phyloP scores from a whole-genome alignment of 2,797 vertebrate genomes.

The Thripadectes ignobilis region DNA sequence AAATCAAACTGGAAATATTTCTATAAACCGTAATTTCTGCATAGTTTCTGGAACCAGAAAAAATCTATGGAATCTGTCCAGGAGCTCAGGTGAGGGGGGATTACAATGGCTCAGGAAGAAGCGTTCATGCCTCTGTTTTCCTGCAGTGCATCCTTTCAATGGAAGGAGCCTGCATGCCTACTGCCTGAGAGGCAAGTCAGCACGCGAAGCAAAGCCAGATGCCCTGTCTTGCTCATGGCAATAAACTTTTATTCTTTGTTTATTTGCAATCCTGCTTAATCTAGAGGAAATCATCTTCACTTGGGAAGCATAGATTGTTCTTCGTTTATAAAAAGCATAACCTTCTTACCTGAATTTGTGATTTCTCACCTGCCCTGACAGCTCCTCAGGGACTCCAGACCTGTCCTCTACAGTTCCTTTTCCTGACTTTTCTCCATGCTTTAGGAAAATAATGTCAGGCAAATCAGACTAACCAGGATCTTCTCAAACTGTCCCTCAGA shows the following conservation, averaged over 20 bases:
- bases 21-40: background rate
- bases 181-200: background rate
- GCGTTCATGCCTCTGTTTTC: background rate
- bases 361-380: background rate
- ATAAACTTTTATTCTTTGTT: background rate
- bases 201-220: background rate
- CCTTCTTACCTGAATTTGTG: background rate
- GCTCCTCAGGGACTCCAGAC: slow-evolving; percentile 17
- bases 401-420: background rate
- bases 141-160: background rate
- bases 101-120: background rate
- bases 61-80: background rate
- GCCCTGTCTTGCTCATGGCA: background rate
- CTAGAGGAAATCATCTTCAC: background rate
- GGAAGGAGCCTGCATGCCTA: background rate
- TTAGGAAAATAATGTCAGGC: background rate
- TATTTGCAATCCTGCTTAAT: background rate
- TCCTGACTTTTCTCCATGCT: background rate
- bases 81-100: background rate
- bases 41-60: background rate
- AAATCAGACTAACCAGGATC: background rate
- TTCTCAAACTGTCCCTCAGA: background rate
- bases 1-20: slow-evolving; percentile 19
- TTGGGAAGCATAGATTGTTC: background rate
- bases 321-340: background rate